These are phyloP conservation scores for Osmerus mordax DNA, from an alignment of 2,113 vertebrate genomes.

Conservation along the genomic window DNA sequence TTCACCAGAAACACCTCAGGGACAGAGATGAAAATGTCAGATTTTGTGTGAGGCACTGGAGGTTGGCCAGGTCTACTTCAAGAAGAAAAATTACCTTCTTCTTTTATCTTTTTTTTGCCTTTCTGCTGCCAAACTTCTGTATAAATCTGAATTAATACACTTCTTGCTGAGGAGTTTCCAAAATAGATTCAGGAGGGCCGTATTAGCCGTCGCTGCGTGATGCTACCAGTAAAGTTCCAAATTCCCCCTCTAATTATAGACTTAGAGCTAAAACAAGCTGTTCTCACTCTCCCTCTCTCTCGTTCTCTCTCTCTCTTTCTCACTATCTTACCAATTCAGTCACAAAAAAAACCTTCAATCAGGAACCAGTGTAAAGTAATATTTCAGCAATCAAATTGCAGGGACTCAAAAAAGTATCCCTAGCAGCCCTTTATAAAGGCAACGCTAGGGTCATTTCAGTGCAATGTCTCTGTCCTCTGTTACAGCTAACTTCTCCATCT, in stretches of 20 bases:
- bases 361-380: no score
- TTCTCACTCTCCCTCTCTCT: neutral
- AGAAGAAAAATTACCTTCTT: slow-evolving; percentile 1
- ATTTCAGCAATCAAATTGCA: no score
- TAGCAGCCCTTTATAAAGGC: no score
- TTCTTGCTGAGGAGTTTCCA: slow-evolving; percentile 15
- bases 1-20: neutral
- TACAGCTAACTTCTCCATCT: no score
- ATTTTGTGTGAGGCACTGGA: neutral
- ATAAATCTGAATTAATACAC: slow-evolving; percentile 26
- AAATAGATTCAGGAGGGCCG: slow-evolving; percentile 5
- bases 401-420: no score
- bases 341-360: no score
- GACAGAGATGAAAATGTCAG: slow-evolving; percentile 1
- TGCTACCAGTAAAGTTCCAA: slow-evolving; percentile 11
- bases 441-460: no score
- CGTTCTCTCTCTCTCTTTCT: no score
- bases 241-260: slow-evolving; percentile 21
- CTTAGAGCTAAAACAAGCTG: slow-evolving; percentile 1
- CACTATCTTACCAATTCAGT: no score
- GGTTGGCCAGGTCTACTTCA: slow-evolving; percentile 10
- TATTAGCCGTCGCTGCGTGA: slow-evolving; percentile 12
- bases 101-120: slow-evolving; percentile 7
- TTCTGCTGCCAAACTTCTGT: slow-evolving; percentile 17
- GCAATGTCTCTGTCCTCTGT: no score